Conservation (phyloP, 1,140 invertebrate genomes). For the Drosophila rufa region DNA sequence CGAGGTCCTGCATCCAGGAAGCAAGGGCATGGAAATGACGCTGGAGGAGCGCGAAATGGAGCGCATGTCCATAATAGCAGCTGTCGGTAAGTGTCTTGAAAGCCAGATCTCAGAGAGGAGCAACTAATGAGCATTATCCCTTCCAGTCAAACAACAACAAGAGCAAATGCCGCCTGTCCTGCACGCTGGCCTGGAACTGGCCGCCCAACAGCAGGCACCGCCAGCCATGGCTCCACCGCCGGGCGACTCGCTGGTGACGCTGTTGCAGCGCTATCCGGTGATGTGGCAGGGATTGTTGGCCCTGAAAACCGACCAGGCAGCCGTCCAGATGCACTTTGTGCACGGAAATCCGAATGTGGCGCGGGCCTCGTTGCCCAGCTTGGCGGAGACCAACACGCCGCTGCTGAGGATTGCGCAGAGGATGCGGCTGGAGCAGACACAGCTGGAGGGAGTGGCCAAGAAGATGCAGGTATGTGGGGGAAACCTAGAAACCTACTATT, state of each 20-base stretch:
- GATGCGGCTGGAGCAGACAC: conserved; percentile 97
- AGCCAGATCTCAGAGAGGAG: rapidly evolving
- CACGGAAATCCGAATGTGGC: conserved; percentile 96
- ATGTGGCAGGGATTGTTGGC: conserved; percentile 98
- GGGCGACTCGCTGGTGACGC: conserved; percentile 91
- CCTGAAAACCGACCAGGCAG: conserved; percentile 97
- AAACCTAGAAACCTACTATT: not conserved
- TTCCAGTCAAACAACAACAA: conserved; percentile 64
- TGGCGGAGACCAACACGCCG: conserved; percentile 92
- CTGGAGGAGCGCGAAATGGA: conserved; percentile 75
- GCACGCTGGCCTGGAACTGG: conserved; percentile 64
- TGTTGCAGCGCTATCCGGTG: conserved; percentile 94
- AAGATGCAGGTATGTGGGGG: conserved; percentile 94
- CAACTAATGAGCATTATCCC: not conserved
- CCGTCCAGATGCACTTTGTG: conserved; percentile 99
- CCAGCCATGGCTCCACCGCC: conserved; percentile 91
- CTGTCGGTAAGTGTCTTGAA: conserved; percentile 51
- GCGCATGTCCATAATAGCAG: conserved; percentile 65
- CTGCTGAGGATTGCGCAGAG: conserved; percentile 96
- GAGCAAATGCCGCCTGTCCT: conserved; percentile 47
- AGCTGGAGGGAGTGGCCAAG: conserved; percentile 96
- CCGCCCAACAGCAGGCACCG: conserved; percentile 84
- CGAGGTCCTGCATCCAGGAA: conserved; percentile 76
- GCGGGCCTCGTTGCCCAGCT: conserved; percentile 91
- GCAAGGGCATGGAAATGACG: conserved; percentile 74